Evolutionary conservation across 2,888 invertebrate species (phyloP).

Genomic region (Polietes domitor): DNA sequence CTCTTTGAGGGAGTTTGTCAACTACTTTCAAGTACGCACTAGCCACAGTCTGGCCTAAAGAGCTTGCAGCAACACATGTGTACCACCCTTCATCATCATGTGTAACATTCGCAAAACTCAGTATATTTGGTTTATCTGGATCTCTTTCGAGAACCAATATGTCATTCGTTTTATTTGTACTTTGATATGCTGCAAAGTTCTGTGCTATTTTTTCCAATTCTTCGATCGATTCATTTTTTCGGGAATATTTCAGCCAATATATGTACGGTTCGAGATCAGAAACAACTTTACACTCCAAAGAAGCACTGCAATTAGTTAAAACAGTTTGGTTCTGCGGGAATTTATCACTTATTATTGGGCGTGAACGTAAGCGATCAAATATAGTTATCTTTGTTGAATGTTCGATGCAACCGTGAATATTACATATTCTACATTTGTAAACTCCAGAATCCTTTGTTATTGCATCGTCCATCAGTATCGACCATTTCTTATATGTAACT

Average conservation of each 20-base stretch:
- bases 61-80: slow-evolving; percentile 95
- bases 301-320: slow-evolving; percentile 86
- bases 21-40: slow-evolving; percentile 93
- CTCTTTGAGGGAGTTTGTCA: slow-evolving; percentile 72
- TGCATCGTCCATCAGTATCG: slow-evolving; percentile 89
- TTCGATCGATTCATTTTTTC: slow-evolving; percentile 70
- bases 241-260: slow-evolving; percentile 86
- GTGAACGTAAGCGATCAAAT: slow-evolving; percentile 90
- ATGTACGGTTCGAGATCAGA: slow-evolving; percentile 92
- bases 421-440: slow-evolving; percentile 94
- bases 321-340: slow-evolving; percentile 92
- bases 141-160: slow-evolving; percentile 66
- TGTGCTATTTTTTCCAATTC: slow-evolving; percentile 69
- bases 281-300: slow-evolving; percentile 89
- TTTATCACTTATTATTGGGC: slow-evolving; percentile 91
- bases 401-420: slow-evolving; percentile 89
- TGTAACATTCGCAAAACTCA: slow-evolving; percentile 92
- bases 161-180: slow-evolving; percentile 57
- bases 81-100: slow-evolving; percentile 97
- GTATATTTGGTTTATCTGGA: slow-evolving; percentile 82
- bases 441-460: slow-evolving; percentile 91
- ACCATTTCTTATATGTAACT: slow-evolving; percentile 86
- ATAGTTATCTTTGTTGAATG: slow-evolving; percentile 87
- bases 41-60: slow-evolving; percentile 89
- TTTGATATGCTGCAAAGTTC: slow-evolving; percentile 55